Base-by-base conservation (phyloP, 2,888 invertebrate species). In the Aelia acuminata region DNA sequence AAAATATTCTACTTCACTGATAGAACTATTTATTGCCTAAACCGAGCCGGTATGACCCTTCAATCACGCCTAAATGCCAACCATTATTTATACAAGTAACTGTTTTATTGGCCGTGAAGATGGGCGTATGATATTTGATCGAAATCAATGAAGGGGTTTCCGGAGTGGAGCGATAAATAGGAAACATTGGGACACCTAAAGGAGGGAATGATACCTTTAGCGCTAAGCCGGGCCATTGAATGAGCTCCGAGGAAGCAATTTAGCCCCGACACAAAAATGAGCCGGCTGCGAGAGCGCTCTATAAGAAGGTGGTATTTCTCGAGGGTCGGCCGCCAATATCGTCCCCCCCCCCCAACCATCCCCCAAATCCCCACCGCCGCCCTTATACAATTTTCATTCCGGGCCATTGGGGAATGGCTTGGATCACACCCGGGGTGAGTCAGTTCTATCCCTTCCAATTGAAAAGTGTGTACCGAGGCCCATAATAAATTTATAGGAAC, bases 381-480 rank as follows among this genome's bases (percentile, higher is more conserved):
- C n/a, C n/a, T 80, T 80, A 80, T 80, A 80, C 80, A 80, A 80
- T 80, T 80, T 80, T 80, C 80, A 80, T 80, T 80, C 80, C 80
- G 80, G 7, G 63, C 63, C 63, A 70, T 70, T 80, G 80, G 80
- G 80, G 80, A 47, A 70, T 35, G 31, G 63, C 63, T n/a, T 15
- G 80, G 80, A 80, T 80, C 80, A 80, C 80, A 80, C 80, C 80
- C 43, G 10, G 80, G 80, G 43, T 80, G 80, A 80, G 80, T 80
- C 80, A 80, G 80, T 80, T 35, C 43, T 43, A 80, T 70, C 63
- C 63, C 63, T 70, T 35, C 80, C 80, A 80, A 80, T 80, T 80
- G 80, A 80, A 80, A 80, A 80, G 80, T 80, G 80, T 80, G 80
- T 80, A 80, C 80, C 43, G n/a, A 47, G 22, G 43, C 11, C 43